Evolutionary conservation across 2,797 vertebrate genomes (phyloP).

Genomic region (Sebastes taczanowskii): DNA sequence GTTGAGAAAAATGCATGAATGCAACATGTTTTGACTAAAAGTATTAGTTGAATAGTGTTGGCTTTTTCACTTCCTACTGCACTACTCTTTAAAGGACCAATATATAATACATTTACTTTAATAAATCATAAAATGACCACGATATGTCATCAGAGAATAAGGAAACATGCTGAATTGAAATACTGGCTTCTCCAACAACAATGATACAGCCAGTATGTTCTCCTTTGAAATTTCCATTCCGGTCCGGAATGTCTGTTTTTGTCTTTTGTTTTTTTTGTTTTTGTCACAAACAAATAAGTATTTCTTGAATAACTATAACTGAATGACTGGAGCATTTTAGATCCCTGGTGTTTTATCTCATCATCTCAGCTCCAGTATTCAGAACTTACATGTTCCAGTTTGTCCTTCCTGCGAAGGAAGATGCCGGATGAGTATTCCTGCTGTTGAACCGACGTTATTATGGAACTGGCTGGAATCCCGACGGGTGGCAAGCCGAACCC

Average conservation of each 20-base stretch:
- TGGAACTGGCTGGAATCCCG: constrained; percentile 78
- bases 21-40: not conserved
- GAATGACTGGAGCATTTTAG: not conserved
- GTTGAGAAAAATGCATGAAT: not conserved
- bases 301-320: not conserved
- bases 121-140: too few species aligned
- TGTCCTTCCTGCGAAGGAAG: constrained; percentile 93
- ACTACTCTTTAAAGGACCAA: not conserved
- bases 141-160: too few species aligned
- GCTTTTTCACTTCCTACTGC: not conserved
- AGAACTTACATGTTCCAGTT: constrained; percentile 92
- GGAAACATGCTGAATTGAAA: too few species aligned
- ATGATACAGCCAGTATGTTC: too few species aligned
- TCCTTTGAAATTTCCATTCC: too few species aligned
- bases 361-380: not conserved
- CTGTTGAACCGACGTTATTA: constrained; percentile 90
- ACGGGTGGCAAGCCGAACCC: constrained; percentile 66
- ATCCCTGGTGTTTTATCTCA: not conserved
- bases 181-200: too few species aligned
- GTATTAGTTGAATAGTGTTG: not conserved
- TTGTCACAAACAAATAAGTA: not conserved
- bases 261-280: not conserved
- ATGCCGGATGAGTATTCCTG: constrained; percentile 93
- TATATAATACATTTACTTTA: too few species aligned
- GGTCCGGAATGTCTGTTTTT: too few species aligned